phyloP scores from a whole-genome alignment of 1,140 invertebrate species.

The Palaemon carinicauda region DNA sequence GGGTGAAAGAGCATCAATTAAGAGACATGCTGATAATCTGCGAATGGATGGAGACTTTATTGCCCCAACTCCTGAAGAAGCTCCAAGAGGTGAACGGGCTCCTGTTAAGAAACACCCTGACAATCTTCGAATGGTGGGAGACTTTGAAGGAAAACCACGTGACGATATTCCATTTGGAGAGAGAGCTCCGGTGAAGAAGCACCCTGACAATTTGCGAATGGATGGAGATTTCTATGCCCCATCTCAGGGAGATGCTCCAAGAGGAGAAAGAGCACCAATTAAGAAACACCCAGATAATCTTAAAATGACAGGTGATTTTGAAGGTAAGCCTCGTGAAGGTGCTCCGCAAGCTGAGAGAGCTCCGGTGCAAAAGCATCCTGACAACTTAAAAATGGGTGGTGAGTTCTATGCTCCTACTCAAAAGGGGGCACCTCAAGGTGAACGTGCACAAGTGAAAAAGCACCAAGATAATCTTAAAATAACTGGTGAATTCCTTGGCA shows the following conservation, averaged over 20 bases:
- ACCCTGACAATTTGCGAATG: background rate
- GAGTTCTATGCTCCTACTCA: slow-evolving; percentile 62
- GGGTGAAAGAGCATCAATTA: slow-evolving; percentile 2
- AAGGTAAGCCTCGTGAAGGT: background rate
- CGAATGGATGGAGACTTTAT: background rate
- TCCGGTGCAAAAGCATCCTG: background rate
- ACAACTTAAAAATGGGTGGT: slow-evolving; percentile 42
- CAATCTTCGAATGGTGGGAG: background rate
- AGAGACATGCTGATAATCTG: background rate
- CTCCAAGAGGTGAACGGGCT: slow-evolving; percentile 55
- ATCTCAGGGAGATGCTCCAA: background rate
- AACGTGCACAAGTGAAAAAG: background rate
- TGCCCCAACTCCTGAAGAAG: slow-evolving; percentile 49
- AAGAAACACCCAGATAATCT: background rate
- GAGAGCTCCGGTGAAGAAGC: background rate
- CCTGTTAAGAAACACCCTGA: slow-evolving; percentile 34
- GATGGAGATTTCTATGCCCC: background rate
- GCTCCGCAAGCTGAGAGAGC: background rate
- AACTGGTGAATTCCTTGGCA: slow-evolving; percentile 61
- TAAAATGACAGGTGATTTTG: background rate
- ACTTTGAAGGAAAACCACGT: background rate
- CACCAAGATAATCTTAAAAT: slow-evolving; percentile 70
- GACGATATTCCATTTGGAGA: background rate
- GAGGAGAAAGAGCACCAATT: background rate
- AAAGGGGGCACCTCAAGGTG: slow-evolving; percentile 63